Conservation (phyloP, 2,797 vertebrate genomes). For the Hemitrygon akajei region DNA sequence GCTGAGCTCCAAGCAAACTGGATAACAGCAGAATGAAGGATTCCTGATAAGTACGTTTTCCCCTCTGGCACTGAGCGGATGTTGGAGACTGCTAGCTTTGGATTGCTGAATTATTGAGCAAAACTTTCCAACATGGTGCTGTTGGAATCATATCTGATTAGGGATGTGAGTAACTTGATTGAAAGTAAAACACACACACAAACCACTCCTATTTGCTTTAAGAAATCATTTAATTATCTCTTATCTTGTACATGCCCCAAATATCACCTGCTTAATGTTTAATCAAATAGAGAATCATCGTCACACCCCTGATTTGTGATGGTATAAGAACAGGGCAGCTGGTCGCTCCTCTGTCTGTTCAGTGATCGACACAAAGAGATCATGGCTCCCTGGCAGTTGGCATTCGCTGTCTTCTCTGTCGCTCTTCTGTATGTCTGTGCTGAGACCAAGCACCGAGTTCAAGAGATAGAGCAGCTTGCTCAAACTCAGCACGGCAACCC, state of each 20-base stretch:
- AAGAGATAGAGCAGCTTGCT: no score
- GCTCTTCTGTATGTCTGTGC: neutral
- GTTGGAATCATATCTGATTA: neutral
- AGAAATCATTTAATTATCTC: neutral
- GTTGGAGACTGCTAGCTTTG: neutral
- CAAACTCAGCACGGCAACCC: rapidly evolving
- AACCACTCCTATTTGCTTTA: neutral
- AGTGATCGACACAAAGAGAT: neutral
- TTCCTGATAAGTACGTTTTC: neutral
- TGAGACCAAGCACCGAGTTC: neutral
- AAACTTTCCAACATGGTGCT: neutral
- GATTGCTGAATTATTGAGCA: neutral
- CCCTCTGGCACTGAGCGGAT: no score
- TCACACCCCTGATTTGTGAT: neutral
- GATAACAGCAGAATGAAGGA: neutral
- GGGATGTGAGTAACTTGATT: neutral
- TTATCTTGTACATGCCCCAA: neutral
- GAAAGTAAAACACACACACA: neutral
- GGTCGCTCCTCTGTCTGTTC: neutral
- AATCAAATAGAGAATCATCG: neutral
- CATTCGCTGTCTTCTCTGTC: neutral
- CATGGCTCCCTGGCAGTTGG: conserved; percentile 5
- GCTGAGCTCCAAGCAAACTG: neutral
- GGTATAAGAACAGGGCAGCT: neutral
- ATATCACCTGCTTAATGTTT: neutral